These are phyloP conservation scores for Lamproptera curius DNA, from an alignment of 2,888 invertebrate genomes.

Conservation along the genomic window DNA sequence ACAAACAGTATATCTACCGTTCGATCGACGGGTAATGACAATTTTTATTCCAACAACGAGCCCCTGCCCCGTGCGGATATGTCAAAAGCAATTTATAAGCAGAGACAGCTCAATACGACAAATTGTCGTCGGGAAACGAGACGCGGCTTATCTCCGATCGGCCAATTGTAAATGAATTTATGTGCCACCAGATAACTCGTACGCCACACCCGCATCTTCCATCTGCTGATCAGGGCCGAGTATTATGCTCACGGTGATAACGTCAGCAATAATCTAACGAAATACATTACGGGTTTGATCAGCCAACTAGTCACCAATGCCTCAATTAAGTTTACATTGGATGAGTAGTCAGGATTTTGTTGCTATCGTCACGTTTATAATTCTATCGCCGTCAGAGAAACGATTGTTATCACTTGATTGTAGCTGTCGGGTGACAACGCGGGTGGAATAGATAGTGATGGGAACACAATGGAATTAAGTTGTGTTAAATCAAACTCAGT, in stretches of 20 bases:
- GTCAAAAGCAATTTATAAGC: slow-evolving; percentile 32
- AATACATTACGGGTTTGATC: slow-evolving; percentile 4
- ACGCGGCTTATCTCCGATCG: slow-evolving; percentile 32
- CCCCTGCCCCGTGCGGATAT: slow-evolving; percentile 11
- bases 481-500: slow-evolving; percentile 34
- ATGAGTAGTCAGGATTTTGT: not conserved
- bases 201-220: slow-evolving; percentile 32
- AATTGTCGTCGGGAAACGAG: slow-evolving; percentile 35
- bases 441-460: slow-evolving; percentile 31
- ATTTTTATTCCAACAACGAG: slow-evolving; percentile 1
- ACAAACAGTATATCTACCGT: too few species aligned
- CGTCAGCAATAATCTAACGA: not conserved
- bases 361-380: slow-evolving; percentile 2
- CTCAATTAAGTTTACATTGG: slow-evolving; percentile 13
- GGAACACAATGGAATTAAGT: slow-evolving; percentile 38
- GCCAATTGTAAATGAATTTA: slow-evolving; percentile 38
- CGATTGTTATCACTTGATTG: slow-evolving; percentile 37
- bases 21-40: too few species aligned
- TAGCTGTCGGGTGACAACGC: slow-evolving; percentile 34
- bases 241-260: not conserved
- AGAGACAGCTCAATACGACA: slow-evolving; percentile 32
- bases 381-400: slow-evolving; percentile 20
- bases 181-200: slow-evolving; percentile 30
- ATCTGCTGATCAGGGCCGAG: slow-evolving; percentile 16
- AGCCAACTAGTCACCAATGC: not conserved